These are phyloP conservation scores for Hemichromis elongatus DNA, from an alignment of 2,113 vertebrate genomes.

Conservation along the genomic window DNA sequence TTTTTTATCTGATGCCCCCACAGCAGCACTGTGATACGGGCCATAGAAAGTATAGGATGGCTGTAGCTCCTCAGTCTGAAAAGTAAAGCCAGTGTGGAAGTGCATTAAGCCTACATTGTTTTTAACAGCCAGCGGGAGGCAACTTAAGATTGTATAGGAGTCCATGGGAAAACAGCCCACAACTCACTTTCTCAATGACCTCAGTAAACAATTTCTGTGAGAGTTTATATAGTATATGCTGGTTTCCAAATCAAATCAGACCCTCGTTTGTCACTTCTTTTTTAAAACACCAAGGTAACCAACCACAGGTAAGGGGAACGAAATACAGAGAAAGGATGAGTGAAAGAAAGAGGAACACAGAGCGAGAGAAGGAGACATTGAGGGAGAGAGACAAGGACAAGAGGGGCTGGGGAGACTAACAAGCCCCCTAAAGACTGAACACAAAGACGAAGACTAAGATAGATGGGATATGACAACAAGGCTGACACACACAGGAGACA, in stretches of 20 bases:
- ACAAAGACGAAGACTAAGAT: not conserved
- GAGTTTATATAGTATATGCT: not conserved
- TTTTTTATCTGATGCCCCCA: not conserved
- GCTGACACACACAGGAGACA: no score
- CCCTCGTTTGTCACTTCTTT: not conserved
- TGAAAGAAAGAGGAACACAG: not conserved
- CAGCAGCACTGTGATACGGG: not conserved
- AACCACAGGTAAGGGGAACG: not conserved
- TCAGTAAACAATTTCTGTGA: not conserved
- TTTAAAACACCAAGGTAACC: not conserved
- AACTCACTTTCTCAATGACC: not conserved
- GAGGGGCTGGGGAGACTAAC: not conserved
- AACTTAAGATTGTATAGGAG: fast-evolving
- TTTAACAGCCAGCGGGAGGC: not conserved
- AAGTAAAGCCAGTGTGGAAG: not conserved
- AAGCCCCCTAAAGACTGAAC: not conserved
- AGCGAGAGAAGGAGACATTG: no score
- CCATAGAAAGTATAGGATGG: not conserved
- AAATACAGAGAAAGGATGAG: not conserved
- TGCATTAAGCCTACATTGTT: not conserved
- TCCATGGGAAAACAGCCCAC: not conserved
- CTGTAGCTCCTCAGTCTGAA: no score
- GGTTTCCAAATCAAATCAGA: not conserved
- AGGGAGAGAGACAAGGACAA: not conserved
- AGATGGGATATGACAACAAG: no score